These are phyloP conservation scores for Pandemis heparana DNA, from an alignment of 2,888 invertebrate genomes.

Conservation along the genomic window DNA sequence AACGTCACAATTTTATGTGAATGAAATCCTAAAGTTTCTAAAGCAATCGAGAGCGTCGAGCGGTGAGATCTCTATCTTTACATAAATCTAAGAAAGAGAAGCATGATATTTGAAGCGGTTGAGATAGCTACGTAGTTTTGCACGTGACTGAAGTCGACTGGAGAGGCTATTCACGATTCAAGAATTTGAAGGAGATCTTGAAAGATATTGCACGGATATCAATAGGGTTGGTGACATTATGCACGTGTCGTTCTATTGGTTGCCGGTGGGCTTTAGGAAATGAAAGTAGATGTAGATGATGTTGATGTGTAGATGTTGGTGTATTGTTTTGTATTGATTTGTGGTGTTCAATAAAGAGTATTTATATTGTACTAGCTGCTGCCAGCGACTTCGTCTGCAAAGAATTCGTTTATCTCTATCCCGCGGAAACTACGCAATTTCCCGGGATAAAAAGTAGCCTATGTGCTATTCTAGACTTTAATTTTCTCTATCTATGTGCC, in stretches of 20 bases:
- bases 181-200: constrained; percentile 16
- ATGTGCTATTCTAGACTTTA: too few species aligned
- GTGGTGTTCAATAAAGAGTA: too few species aligned
- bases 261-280: not conserved
- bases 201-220: constrained; percentile 15
- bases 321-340: too few species aligned
- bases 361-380: too few species aligned
- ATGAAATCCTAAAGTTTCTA: not conserved
- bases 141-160: constrained; percentile 15
- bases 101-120: not conserved
- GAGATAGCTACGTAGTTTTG: constrained; percentile 8
- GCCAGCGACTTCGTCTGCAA: too few species aligned
- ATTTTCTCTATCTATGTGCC: too few species aligned
- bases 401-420: too few species aligned
- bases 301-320: too few species aligned
- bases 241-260: constrained; percentile 13
- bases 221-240: not conserved
- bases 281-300: not conserved
- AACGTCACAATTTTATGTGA: not conserved
- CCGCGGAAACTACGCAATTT: too few species aligned
- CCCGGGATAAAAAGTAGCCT: too few species aligned
- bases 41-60: not conserved
- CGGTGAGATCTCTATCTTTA: not conserved
- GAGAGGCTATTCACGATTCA: constrained; percentile 22
- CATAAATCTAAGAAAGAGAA: not conserved